Percentiles rank a stretch among this genome's conserved stretches.
Conservation (phyloP, 2,113 vertebrate species). For the Odocoileus hemionus region DNA sequence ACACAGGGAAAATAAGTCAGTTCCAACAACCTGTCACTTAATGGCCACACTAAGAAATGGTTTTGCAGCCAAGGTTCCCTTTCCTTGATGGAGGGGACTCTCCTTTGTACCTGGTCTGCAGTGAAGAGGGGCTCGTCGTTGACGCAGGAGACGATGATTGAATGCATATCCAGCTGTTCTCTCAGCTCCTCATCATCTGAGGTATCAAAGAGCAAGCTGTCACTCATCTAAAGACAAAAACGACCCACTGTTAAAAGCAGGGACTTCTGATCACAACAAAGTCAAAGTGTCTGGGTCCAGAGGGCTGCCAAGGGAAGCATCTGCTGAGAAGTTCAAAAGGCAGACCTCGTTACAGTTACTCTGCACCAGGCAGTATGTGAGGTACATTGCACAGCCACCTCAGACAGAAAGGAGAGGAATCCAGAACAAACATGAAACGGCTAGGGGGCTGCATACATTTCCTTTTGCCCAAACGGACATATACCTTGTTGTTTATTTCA, state of each 20-base stretch:
- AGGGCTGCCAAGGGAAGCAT: neutral
- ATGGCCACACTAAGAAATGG: neutral
- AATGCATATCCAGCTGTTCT: constrained; percentile 98
- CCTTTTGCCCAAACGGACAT: neutral
- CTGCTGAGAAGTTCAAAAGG: neutral
- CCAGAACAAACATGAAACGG: neutral
- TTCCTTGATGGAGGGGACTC: neutral
- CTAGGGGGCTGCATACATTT: neutral
- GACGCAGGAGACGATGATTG: constrained; percentile 96
- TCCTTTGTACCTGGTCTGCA: constrained; percentile 90
- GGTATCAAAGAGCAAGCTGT: constrained; percentile 89
- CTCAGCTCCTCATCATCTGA: constrained; percentile 97
- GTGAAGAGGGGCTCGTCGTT: constrained; percentile 96
- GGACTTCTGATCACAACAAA: neutral
- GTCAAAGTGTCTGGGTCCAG: neutral
- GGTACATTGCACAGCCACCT: neutral
- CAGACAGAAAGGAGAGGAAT: neutral
- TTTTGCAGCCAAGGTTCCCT: neutral
- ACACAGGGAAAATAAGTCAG: neutral
- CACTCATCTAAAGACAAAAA: constrained; percentile 80
- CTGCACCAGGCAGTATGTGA: neutral
- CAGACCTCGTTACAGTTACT: neutral
- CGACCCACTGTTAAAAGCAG: neutral
- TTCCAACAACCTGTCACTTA: neutral
- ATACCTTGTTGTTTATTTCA: neutral